These are phyloP conservation scores for Nebria ingens DNA, from an alignment of 1,140 invertebrate genomes.

Conservation along the genomic window DNA sequence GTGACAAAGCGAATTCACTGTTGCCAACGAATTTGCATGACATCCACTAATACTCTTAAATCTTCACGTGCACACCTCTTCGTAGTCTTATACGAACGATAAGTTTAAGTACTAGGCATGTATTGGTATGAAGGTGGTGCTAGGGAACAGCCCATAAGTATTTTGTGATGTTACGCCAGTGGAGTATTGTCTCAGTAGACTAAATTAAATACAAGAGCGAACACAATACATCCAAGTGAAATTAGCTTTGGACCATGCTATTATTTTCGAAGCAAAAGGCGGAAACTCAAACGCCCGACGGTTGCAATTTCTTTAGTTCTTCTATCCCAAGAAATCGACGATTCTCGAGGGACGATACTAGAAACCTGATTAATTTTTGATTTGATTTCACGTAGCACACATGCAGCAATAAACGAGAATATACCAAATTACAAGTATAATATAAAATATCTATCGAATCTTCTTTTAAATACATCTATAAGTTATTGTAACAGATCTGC, in stretches of 20 bases:
- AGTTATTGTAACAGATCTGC: no score
- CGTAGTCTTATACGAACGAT: no score
- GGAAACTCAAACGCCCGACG: background rate
- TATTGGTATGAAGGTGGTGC: background rate
- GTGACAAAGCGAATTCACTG: background rate
- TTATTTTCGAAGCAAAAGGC: background rate
- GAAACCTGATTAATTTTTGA: background rate
- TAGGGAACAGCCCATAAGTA: background rate
- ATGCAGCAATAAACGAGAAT: no score
- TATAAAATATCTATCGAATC: background rate
- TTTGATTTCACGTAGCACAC: no score
- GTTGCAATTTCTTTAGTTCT: background rate
- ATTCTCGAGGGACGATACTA: background rate
- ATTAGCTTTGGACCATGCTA: background rate
- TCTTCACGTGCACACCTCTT: no score
- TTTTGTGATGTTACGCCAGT: no score
- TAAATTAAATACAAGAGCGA: background rate
- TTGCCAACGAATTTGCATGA: background rate
- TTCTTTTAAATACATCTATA: no score
- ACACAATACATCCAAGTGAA: background rate
- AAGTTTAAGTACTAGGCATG: no score
- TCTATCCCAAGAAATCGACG: background rate
- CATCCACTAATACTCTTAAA: no score
- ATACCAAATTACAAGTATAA: no score
- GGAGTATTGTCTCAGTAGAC: background rate